Base-by-base conservation (phyloP, 2,888 invertebrate species). In the Drosophila yooni region DNA sequence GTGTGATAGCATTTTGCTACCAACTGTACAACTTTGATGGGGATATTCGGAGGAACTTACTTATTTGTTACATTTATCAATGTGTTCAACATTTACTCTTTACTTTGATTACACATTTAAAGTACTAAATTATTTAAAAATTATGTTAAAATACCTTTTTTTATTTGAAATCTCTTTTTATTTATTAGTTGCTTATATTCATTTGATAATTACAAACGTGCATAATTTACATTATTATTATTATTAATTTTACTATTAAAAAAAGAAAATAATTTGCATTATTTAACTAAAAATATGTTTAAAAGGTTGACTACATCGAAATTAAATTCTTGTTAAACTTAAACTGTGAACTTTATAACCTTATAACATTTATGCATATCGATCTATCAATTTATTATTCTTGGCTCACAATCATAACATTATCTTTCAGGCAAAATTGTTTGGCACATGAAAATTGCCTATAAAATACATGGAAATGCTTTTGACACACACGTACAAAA, bases 381-480 rank as follows among this genome's bases (percentile, higher is more conserved):
- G 15, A 40, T 31, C 11, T 31, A 8, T 29, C 21, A 38, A 38
- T 31, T 18, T n/a, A 56, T 36, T 21, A 21, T 40, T 15, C 48
- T 59, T 53, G 29, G 21, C 31, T 10, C 40, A n/a, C 27, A 54
- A 34, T 15, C n/a, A 27, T 43, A 33, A 29, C 6, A 13, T 15
- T 57, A 10, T 21, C 8, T 27, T 29, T 29, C 4, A 18, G 36
- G 15, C n/a, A 8, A 58, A 53, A 18, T 63, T 34, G 51, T 40
- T 11, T 13, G 15, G 25, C 36, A 29, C 8, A 1, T 4, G 57
- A 13, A 63, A 46, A 53, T 52, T 40, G 33, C 34, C 43, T 57
- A 59, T 57, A 13, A 56, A 63, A 58, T 64, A 68, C 48, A 69
- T 43, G 31, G 18, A 56, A 70, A 59, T 65, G 61, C 54, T 74